phyloP scores from a whole-genome alignment of 2,888 invertebrate genomes.

The Fabriciana adippe region DNA sequence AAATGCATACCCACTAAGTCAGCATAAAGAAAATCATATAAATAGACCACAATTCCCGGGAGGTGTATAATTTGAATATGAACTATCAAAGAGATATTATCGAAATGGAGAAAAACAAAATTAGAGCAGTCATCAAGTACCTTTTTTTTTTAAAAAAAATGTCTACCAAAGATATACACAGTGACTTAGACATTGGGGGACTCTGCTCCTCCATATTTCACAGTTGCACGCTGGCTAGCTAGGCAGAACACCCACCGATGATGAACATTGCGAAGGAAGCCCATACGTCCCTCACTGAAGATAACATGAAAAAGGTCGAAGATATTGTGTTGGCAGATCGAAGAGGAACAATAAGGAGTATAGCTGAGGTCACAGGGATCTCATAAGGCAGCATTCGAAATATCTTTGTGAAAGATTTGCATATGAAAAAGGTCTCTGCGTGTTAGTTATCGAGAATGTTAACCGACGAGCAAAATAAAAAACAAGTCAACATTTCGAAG shows the following conservation, averaged over 20 bases:
- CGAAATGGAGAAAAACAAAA: slow-evolving; percentile 37
- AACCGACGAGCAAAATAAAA: neutral
- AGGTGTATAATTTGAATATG: too few relatives aligned
- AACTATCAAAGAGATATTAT: neutral
- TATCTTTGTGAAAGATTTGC: neutral
- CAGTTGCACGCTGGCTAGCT: too few relatives aligned
- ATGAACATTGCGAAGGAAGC: slow-evolving; percentile 2
- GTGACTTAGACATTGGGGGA: too few relatives aligned
- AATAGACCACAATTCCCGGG: too few relatives aligned
- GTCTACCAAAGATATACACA: too few relatives aligned
- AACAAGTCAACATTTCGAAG: neutral
- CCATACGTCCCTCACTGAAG: slow-evolving; percentile 33
- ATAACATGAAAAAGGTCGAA: slow-evolving; percentile 40
- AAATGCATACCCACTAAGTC: too few relatives aligned
- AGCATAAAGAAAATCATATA: too few relatives aligned
- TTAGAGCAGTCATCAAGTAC: slow-evolving; percentile 18
- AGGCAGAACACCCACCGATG: too few relatives aligned
- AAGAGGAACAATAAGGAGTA: slow-evolving; percentile 39
- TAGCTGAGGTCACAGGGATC: slow-evolving; percentile 31
- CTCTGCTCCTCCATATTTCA: too few relatives aligned
- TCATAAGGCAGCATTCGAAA: slow-evolving; percentile 28
- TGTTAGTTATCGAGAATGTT: neutral
- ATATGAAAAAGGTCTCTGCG: neutral
- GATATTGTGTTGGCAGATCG: slow-evolving; percentile 37
- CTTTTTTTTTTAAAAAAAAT: too few relatives aligned